phyloP scores from a whole-genome alignment of 2,888 invertebrate genomes.

The Fragum whitleyi region DNA sequence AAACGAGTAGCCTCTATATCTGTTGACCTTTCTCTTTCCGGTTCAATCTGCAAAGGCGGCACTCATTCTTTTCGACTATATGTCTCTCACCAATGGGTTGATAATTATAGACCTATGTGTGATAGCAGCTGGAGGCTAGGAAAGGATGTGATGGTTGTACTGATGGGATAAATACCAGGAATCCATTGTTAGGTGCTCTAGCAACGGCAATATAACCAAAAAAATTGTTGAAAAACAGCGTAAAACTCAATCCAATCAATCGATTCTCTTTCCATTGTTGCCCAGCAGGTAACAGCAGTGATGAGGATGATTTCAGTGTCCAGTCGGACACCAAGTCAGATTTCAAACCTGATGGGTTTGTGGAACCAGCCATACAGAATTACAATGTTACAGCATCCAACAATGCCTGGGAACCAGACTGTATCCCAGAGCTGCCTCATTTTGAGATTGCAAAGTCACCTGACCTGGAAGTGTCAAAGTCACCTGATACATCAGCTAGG shows the following conservation, averaged over 20 bases:
- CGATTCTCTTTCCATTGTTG: not conserved
- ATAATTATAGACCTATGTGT: too few relatives aligned
- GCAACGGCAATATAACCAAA: too few relatives aligned
- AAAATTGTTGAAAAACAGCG: not conserved
- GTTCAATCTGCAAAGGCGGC: too few relatives aligned
- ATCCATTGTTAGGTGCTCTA: too few relatives aligned
- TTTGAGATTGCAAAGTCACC: not conserved
- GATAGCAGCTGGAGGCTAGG: too few relatives aligned
- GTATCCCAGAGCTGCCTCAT: slow-evolving; percentile 32
- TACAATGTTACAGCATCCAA: slow-evolving; percentile 7
- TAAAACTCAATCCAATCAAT: not conserved
- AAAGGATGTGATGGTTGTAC: too few relatives aligned
- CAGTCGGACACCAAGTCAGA: slow-evolving; percentile 41
- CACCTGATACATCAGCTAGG: slow-evolving; percentile 8
- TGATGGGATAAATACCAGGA: too few relatives aligned
- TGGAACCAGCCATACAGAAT: slow-evolving; percentile 16
- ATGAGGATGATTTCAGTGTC: slow-evolving; percentile 68
- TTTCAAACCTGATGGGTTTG: slow-evolving; percentile 25
- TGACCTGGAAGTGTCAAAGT: slow-evolving; percentile 13
- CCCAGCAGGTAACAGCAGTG: slow-evolving; percentile 69
- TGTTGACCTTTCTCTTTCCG: too few relatives aligned
- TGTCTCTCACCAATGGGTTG: too few relatives aligned
- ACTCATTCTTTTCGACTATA: too few relatives aligned
- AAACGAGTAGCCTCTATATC: too few relatives aligned
- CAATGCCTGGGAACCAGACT: slow-evolving; percentile 38